Base-by-base conservation (phyloP, 2,113 vertebrate species). In the Otocyon megalotis region DNA sequence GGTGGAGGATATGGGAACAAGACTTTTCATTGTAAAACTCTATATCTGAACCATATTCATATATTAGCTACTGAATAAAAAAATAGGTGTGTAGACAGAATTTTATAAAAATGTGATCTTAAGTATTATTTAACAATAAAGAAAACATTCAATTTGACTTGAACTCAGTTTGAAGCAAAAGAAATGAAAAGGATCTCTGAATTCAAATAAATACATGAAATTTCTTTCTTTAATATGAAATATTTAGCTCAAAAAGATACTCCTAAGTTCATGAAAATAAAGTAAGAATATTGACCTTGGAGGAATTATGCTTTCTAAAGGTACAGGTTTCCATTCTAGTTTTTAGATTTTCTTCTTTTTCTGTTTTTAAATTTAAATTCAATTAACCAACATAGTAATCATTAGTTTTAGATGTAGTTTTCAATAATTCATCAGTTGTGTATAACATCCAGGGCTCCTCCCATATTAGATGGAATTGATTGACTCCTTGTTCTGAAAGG, bases 91-190 rank as follows among this genome's bases (percentile, higher is more conserved):
- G 26, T 37, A 87, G 11, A 56, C 30, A 58, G 53, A 74, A 88
- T 63, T 93, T 88, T 53, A 79, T 84, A 65, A 88, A 85, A 14
- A 72, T 79, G 5, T 37, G 48, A 58, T 1, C 17, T 93, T 72
- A 88, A 12, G 71, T 63, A 14, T 58, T 87, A 76, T 24, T 90
- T 19, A 74, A 60, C 67, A 95, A n/a, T 58, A 35, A 43, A 90
- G 53, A 87, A 93, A 35, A 13, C 60, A 56, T 69, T 54, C 37
- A 22, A 43, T 58, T 72, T 91, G 37, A 82, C n/a, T 83, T 88
- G n/a, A 77, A 77, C 3, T 79, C 50, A 87, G 43, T 58, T 32
- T 76, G 96, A 86, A 86, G 50, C 67, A 81, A 65, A 90, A 91
- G 22, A 91, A 89, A 88, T n/a, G 9, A 16, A 62, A 56, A 54